A percentile compares a stretch with the other conserved stretches of the same genome.
These are phyloP conservation scores for Nomada fucata DNA, from an alignment of 2,888 invertebrate species.

Conservation along the genomic window DNA sequence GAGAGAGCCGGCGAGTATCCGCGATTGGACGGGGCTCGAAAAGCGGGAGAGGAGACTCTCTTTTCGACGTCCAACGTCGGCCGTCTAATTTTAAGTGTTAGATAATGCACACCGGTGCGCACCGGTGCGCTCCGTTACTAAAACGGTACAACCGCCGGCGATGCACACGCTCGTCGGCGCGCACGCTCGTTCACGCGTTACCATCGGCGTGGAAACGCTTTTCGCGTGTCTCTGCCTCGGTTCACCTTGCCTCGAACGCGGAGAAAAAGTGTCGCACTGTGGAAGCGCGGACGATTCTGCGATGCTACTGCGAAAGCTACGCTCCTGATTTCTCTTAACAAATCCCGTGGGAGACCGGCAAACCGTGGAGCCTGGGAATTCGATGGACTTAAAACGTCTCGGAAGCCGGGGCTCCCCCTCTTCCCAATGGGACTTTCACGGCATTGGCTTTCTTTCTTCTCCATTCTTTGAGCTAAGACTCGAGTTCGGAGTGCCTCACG, in stretches of 20 bases:
- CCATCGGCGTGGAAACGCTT: slow-evolving; percentile 49
- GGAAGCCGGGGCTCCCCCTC: not conserved
- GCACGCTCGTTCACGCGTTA: slow-evolving; percentile 37
- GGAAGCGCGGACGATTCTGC: slow-evolving; percentile 7
- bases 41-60: slow-evolving; percentile 41
- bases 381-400: slow-evolving; percentile 16
- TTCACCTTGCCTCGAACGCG: not conserved
- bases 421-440: not conserved
- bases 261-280: not conserved
- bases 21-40: slow-evolving; percentile 26
- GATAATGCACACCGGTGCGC: slow-evolving; percentile 79
- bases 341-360: slow-evolving; percentile 15
- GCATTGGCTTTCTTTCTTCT: not conserved
- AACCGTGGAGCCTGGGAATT: slow-evolving; percentile 1
- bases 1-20: slow-evolving; percentile 32
- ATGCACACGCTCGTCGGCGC: slow-evolving; percentile 47
- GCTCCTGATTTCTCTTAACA: slow-evolving; percentile 25
- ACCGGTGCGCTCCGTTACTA: slow-evolving; percentile 71
- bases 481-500: not conserved
- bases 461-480: not conserved
- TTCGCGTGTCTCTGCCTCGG: slow-evolving; percentile 13
- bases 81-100: slow-evolving; percentile 83
- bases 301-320: slow-evolving; percentile 2
- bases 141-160: slow-evolving; percentile 67
- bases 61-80: slow-evolving; percentile 71